A percentile compares a stretch with the other conserved stretches of the same genome.
Conservation (phyloP, 2,888 invertebrate species). For the Cosmopolites sordidus region DNA sequence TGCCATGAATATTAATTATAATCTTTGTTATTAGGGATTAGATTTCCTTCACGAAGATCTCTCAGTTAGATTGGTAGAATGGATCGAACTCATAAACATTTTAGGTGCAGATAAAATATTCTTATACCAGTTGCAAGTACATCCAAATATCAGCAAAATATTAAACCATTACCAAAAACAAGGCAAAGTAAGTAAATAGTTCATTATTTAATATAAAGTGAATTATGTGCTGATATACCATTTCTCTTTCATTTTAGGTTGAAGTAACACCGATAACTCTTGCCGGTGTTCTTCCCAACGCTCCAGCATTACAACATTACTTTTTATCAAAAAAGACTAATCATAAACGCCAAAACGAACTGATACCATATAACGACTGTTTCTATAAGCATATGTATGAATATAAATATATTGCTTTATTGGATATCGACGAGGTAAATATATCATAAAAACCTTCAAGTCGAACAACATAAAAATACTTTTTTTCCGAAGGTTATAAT, state of each 20-base stretch:
- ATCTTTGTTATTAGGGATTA: conserved; percentile 54
- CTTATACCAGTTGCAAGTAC: conserved; percentile 87
- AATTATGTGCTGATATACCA: neutral
- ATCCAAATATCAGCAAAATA: conserved; percentile 86
- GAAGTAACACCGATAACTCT: conserved; percentile 68
- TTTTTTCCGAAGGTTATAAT: conserved; percentile 57
- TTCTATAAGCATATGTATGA: conserved; percentile 87
- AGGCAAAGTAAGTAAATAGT: conserved; percentile 40
- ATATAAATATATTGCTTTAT: conserved; percentile 83
- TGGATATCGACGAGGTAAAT: conserved; percentile 86
- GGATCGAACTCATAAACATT: conserved; percentile 83
- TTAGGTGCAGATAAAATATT: conserved; percentile 89
- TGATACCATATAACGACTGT: conserved; percentile 95
- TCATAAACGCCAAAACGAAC: conserved; percentile 90
- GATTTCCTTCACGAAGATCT: conserved; percentile 90
- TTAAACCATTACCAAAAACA: conserved; percentile 56
- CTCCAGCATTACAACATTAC: conserved; percentile 82
- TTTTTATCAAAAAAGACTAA: conserved; percentile 87
- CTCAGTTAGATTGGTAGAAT: conserved; percentile 85
- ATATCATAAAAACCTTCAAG: neutral
- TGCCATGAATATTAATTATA: no score
- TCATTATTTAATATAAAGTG: no score
- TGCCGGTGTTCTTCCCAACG: conserved; percentile 76
- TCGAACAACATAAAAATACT: neutral
- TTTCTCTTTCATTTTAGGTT: conserved; percentile 44